Percentiles rank a stretch among this genome's conserved stretches.
These are phyloP conservation scores for Hypomecis atomaria DNA, from an alignment of 2,888 invertebrate species.

Conservation along the genomic window DNA sequence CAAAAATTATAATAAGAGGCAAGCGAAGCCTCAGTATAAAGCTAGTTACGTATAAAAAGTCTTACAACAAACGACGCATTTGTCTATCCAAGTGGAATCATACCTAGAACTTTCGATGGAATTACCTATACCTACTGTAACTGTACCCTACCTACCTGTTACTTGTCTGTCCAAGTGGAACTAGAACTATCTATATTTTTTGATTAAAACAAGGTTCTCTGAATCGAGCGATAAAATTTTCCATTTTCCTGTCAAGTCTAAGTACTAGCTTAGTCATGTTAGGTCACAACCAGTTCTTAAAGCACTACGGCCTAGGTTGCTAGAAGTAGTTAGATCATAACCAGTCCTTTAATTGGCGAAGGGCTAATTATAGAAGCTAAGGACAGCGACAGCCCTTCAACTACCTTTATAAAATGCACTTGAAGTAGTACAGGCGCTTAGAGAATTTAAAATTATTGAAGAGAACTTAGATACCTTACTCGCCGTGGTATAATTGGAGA, in stretches of 20 bases:
- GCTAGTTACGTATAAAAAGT: too few relatives aligned
- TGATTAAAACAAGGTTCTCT: neutral
- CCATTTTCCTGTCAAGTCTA: conserved; percentile 2
- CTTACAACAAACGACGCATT: too few relatives aligned
- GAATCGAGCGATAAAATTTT: conserved; percentile 16
- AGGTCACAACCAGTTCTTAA: conserved; percentile 11
- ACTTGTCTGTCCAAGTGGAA: too few relatives aligned
- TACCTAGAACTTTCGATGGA: too few relatives aligned
- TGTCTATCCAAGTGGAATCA: too few relatives aligned
- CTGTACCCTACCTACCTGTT: too few relatives aligned
- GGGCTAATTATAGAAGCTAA: conserved; percentile 62
- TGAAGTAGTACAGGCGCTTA: conserved; percentile 55
- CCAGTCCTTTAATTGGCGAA: conserved; percentile 48
- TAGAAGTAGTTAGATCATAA: conserved; percentile 39
- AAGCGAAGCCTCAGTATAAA: too few relatives aligned
- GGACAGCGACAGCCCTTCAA: conserved; percentile 70
- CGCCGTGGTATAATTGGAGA: too few relatives aligned
- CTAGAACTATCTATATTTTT: too few relatives aligned
- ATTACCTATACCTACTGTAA: too few relatives aligned
- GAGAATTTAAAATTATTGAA: conserved; percentile 28
- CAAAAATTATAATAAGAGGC: too few relatives aligned
- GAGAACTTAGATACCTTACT: too few relatives aligned
- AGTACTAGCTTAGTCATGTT: neutral
- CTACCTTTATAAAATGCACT: conserved; percentile 54
- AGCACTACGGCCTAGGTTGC: conserved; percentile 11